Conservation (phyloP, 1,140 invertebrate species). For the Ephestia elutella region DNA sequence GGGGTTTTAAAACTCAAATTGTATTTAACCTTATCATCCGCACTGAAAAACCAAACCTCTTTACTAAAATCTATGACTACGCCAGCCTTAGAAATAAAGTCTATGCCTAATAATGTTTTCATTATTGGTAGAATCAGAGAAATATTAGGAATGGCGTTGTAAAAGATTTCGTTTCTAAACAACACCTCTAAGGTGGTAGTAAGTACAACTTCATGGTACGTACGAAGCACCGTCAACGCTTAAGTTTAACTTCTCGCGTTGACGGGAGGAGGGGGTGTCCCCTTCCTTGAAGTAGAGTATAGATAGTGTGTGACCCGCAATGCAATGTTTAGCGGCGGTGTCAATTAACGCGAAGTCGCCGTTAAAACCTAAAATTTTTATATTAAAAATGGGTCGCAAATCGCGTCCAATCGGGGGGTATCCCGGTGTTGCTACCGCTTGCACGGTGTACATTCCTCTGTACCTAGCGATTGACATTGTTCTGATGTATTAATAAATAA, state of each 20-base stretch:
- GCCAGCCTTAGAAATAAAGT: slow-evolving; percentile 10
- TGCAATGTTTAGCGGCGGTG: slow-evolving; percentile 19
- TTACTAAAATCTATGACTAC: slow-evolving; percentile 16
- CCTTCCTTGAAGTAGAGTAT: slow-evolving; percentile 14
- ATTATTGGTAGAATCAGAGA: slow-evolving; percentile 17
- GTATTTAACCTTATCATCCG: background rate
- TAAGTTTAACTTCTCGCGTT: slow-evolving; percentile 3
- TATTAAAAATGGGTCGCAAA: slow-evolving; percentile 18
- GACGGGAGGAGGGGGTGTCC: slow-evolving; percentile 3
- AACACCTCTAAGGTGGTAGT: background rate
- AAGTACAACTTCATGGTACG: slow-evolving; percentile 5
- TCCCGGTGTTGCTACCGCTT: no score
- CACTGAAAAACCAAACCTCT: slow-evolving; percentile 2
- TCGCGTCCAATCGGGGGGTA: background rate
- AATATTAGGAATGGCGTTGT: slow-evolving; percentile 16
- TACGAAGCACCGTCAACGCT: slow-evolving; percentile 5
- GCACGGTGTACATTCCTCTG: no score
- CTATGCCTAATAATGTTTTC: slow-evolving; percentile 12
- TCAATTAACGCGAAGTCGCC: slow-evolving; percentile 22
- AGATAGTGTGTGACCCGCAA: slow-evolving; percentile 21
- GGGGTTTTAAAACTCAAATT: slow-evolving; percentile 2
- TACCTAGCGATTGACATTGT: no score
- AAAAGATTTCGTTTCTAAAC: background rate
- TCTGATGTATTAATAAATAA: no score
- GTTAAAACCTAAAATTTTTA: slow-evolving; percentile 5